phyloP scores from a whole-genome alignment of 2,113 vertebrate genomes.

The Laticauda colubrina region DNA sequence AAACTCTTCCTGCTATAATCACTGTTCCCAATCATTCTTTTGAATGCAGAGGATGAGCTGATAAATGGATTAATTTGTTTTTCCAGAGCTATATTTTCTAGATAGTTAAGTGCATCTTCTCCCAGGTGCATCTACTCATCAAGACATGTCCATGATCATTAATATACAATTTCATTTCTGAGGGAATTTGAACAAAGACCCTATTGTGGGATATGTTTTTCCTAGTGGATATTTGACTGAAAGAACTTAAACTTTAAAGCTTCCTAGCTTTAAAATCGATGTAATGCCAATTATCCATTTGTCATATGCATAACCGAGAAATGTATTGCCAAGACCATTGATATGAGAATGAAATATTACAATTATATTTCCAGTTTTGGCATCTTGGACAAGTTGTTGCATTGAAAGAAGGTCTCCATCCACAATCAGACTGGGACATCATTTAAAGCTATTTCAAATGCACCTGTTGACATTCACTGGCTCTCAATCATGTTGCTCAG shows the following conservation, averaged over 20 bases:
- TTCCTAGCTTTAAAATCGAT: background rate
- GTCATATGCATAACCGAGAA: background rate
- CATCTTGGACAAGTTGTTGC: slow-evolving; percentile 91
- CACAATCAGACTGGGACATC: slow-evolving; percentile 97
- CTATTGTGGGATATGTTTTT: background rate
- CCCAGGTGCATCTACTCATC: background rate
- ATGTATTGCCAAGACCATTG: background rate
- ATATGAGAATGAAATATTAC: background rate
- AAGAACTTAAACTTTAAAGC: background rate
- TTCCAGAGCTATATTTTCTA: background rate
- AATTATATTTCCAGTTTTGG: background rate
- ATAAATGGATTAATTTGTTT: background rate
- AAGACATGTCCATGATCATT: background rate
- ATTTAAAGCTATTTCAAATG: slow-evolving; percentile 95
- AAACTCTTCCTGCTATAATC: background rate
- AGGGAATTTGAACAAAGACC: background rate
- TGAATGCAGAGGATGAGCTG: background rate
- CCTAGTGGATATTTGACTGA: background rate
- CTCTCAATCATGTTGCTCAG: slow-evolving; percentile 99
- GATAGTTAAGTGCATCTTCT: background rate
- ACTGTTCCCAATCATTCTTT: background rate
- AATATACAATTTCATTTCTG: background rate
- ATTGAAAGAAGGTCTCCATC: slow-evolving; percentile 95
- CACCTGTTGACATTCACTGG: slow-evolving; percentile 97
- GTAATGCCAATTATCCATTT: background rate